Evolutionary conservation across 2,113 vertebrate genomes (phyloP).

Genomic region (Todiramphus saurophagus): DNA sequence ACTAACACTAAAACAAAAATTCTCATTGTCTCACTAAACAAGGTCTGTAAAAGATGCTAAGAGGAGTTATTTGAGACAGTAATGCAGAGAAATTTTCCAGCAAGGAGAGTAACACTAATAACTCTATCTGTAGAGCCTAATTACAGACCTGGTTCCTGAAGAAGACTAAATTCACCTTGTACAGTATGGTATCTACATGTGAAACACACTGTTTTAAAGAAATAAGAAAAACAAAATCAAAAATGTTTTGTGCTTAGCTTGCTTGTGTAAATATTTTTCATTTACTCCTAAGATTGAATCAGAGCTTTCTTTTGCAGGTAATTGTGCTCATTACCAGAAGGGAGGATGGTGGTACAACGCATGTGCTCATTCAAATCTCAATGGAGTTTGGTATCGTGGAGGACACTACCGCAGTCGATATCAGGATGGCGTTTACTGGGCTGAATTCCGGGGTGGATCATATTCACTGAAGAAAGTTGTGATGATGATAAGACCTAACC

Average conservation of each 20-base stretch:
- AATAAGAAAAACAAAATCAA: not conserved
- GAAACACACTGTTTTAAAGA: not conserved
- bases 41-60: not conserved
- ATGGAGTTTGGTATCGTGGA: slow-evolving; percentile 96
- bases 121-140: not conserved
- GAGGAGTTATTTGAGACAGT: not conserved
- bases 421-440: slow-evolving; percentile 97
- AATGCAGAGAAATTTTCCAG: not conserved
- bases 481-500: slow-evolving; percentile 98
- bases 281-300: not conserved
- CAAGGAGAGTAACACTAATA: not conserved
- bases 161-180: not conserved
- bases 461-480: slow-evolving; percentile 96
- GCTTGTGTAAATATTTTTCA: not conserved
- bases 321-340: slow-evolving; percentile 97
- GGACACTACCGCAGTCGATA: slow-evolving; percentile 97
- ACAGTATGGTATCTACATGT: not conserved
- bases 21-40: not conserved
- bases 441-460: slow-evolving; percentile 95
- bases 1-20: not conserved
- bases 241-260: not conserved
- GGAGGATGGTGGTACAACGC: slow-evolving; percentile 99
- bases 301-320: slow-evolving; percentile 77
- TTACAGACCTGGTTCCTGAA: not conserved
- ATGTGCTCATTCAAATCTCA: slow-evolving; percentile 96